Conservation (phyloP, 2,797 vertebrate genomes). For the Myotis myotis region DNA sequence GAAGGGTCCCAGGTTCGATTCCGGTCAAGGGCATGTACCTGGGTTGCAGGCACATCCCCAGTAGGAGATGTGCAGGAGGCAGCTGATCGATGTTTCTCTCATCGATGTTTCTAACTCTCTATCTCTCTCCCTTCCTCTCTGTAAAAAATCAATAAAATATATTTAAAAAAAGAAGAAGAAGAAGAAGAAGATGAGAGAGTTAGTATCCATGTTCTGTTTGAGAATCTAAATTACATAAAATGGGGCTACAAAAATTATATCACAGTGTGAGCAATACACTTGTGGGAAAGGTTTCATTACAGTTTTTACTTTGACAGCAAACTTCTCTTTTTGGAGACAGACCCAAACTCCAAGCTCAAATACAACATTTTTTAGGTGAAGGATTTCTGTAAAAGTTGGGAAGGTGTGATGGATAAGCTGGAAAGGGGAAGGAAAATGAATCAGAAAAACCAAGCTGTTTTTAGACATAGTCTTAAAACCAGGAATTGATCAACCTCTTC, state of each 20-base stretch:
- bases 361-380: background rate
- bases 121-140: too few relatives aligned
- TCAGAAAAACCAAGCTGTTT: background rate
- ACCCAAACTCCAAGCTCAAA: background rate
- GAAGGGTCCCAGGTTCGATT: too few relatives aligned
- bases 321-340: background rate
- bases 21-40: too few relatives aligned
- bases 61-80: too few relatives aligned
- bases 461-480: background rate
- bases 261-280: background rate
- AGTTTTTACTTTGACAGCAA: background rate
- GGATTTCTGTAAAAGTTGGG: background rate
- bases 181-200: background rate
- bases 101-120: too few relatives aligned
- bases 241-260: background rate
- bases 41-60: too few relatives aligned
- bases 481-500: background rate
- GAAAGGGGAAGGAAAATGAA: background rate
- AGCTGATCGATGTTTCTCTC: too few relatives aligned
- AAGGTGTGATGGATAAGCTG: background rate
- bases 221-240: background rate
- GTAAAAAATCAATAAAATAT: too few relatives aligned
- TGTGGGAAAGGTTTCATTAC: background rate
- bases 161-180: too few relatives aligned
- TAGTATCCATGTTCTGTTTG: background rate